Conservation (phyloP, 2,888 invertebrate species). For the Scaptomyza caliginosa region DNA sequence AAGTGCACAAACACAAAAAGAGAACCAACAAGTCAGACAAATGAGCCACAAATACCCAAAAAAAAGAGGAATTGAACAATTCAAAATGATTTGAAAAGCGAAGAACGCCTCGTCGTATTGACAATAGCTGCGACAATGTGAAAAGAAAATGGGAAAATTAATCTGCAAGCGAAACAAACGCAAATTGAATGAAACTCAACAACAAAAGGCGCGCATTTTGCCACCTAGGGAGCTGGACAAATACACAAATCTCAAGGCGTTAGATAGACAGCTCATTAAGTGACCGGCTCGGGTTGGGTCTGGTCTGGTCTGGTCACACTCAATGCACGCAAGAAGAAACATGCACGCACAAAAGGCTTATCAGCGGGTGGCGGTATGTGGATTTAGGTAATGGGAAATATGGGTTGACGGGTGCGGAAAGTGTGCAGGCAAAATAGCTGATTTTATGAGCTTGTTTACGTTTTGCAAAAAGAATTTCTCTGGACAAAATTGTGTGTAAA, state of each 20-base stretch:
- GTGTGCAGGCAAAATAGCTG: slow-evolving; percentile 29
- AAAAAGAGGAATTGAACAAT: slow-evolving; percentile 60
- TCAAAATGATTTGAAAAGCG: slow-evolving; percentile 33
- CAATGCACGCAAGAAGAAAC: slow-evolving; percentile 59
- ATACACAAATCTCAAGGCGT: slow-evolving; percentile 3
- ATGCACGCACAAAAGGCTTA: slow-evolving; percentile 54
- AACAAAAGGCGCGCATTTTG: slow-evolving; percentile 58
- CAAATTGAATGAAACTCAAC: slow-evolving; percentile 64
- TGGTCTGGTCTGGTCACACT: slow-evolving; percentile 27
- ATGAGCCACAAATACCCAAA: slow-evolving; percentile 46
- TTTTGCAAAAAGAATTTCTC: slow-evolving; percentile 58
- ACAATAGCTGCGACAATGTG: slow-evolving; percentile 38
- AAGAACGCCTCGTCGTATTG: slow-evolving; percentile 10
- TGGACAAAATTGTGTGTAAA: slow-evolving; percentile 58
- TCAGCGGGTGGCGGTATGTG: slow-evolving; percentile 40
- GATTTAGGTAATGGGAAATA: slow-evolving; percentile 15
- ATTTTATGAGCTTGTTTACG: slow-evolving; percentile 66
- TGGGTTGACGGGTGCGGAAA: not conserved
- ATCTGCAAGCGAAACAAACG: slow-evolving; percentile 60
- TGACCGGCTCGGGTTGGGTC: too few relatives aligned
- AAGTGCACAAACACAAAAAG: slow-evolving; percentile 6
- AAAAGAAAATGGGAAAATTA: slow-evolving; percentile 36
- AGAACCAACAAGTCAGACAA: slow-evolving; percentile 39
- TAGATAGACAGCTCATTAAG: slow-evolving; percentile 21
- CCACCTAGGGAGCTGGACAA: slow-evolving; percentile 57